Evolutionary conservation across 2,113 vertebrate genomes (phyloP), one percentile per base, ranked within the genome.

Genomic region (Taxidea taxus): DNA sequence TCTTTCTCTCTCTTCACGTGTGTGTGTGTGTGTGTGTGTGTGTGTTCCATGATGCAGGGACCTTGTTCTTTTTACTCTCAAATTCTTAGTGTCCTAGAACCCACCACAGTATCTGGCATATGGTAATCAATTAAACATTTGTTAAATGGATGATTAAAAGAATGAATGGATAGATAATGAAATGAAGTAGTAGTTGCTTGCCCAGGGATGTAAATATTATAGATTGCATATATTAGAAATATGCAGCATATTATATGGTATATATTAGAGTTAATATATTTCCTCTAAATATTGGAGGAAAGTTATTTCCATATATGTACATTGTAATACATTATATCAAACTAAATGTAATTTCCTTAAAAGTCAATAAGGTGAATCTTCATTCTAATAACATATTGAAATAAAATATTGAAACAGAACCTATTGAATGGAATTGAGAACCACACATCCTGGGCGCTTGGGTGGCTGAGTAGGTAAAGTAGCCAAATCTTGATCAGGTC

Each of bases 251-350:
- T 21, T 49, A 49, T 10, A 18, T 6, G 25, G 39, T 60, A 58
- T 49, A 47, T 77, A 62, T 60, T 77, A 49, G n/a, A 42, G 7
- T 27, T 54, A 54, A 6, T 18, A 6, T 54, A 54, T 54, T 54
- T 54, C 51, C 20, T 78, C 1, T 68, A 89, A 82, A 68, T 60
- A 80, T 81, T 60, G 66, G 23, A 62, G 7, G 80, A 62, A 75
- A 82, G 74, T n/a, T 0, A 70, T 72, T 56, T 87, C 16, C 29
- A 94, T 25, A 86, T 23, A 94, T 37, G 64, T 54, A 91, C 1
- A 62, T 68, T 74, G 82, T 94, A 23, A 83, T 74, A 80, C 90
- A 37, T 74, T 87, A 88, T 21, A 85, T 27, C 20, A 94, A 97
- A 74, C 7, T 54, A 94, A 86, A 78, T 83, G 37, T 77, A 20